A percentile compares a stretch with the other conserved stretches of the same genome.
phyloP scores from a whole-genome alignment of 2,888 invertebrate genomes.

The Criorhina ranunculi region DNA sequence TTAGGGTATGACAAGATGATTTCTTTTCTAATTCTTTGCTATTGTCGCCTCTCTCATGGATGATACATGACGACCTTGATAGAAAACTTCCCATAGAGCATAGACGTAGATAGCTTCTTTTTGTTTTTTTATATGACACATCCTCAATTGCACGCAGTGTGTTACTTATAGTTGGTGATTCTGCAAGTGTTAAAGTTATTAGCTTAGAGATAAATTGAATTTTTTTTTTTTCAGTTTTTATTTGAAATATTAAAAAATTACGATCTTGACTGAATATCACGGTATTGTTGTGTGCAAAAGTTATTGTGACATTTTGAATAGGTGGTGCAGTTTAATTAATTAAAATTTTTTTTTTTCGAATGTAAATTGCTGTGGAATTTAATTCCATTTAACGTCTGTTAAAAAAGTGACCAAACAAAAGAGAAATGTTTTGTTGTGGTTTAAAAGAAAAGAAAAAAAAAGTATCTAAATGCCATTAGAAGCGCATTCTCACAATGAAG shows the following conservation, averaged over 20 bases:
- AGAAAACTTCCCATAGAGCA: constrained; percentile 53
- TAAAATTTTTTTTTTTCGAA: constrained; percentile 13
- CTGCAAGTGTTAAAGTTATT: constrained; percentile 58
- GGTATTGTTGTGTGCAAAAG: constrained; percentile 39
- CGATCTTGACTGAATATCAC: not conserved
- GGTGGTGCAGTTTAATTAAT: constrained; percentile 44
- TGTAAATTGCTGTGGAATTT: constrained; percentile 7
- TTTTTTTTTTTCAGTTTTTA: constrained; percentile 19
- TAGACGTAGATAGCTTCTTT: constrained; percentile 24
- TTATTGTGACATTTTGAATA: constrained; percentile 51
- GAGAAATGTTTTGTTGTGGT: constrained; percentile 3
- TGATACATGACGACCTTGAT: constrained; percentile 60
- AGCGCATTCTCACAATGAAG: constrained; percentile 10
- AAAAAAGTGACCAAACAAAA: not conserved
- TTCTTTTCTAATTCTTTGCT: constrained; percentile 21
- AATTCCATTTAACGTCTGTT: constrained; percentile 19
- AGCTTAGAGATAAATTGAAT: constrained; percentile 25
- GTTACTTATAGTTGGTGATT: constrained; percentile 45
- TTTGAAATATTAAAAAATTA: constrained; percentile 11
- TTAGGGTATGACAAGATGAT: constrained; percentile 29
- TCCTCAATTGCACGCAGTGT: constrained; percentile 59
- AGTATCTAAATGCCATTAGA: constrained; percentile 11
- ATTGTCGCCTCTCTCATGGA: constrained; percentile 31
- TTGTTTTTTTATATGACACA: constrained; percentile 53
- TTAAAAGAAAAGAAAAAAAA: not conserved